These are phyloP conservation scores for Dione juno DNA, from an alignment of 2,888 invertebrate species.

Conservation along the genomic window DNA sequence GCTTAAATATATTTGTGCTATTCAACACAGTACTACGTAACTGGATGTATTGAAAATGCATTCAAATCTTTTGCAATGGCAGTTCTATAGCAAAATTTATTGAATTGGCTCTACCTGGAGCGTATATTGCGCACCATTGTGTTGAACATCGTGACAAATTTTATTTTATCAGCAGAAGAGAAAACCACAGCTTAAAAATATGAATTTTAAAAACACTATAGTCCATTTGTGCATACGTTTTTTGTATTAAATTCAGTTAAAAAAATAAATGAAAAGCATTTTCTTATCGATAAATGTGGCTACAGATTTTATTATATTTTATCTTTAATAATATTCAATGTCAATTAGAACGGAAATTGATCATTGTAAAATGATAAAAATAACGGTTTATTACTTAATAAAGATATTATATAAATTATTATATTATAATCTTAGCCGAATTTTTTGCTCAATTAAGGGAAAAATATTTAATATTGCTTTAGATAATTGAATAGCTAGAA, in stretches of 20 bases:
- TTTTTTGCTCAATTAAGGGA: not conserved
- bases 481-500: no score
- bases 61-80: constrained; percentile 71
- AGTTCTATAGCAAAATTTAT: constrained; percentile 68
- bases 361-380: not conserved
- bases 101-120: constrained; percentile 72
- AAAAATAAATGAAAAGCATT: not conserved
- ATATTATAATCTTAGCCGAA: not conserved
- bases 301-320: not conserved
- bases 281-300: not conserved
- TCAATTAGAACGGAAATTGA: not conserved
- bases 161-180: constrained; percentile 59
- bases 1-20: not conserved
- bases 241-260: not conserved
- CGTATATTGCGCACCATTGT: constrained; percentile 65
- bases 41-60: constrained; percentile 68
- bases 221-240: not conserved
- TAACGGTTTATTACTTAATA: not conserved
- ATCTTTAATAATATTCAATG: not conserved
- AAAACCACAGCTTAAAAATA: constrained; percentile 35
- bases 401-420: not conserved
- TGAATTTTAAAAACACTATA: constrained; percentile 1
- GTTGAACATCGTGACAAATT: constrained; percentile 65
- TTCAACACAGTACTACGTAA: constrained; percentile 33
- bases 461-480: not conserved